Percentiles rank a stretch among this genome's conserved stretches.
phyloP scores from a whole-genome alignment of 2,113 vertebrate genomes.

The Stigmatopora nigra region DNA sequence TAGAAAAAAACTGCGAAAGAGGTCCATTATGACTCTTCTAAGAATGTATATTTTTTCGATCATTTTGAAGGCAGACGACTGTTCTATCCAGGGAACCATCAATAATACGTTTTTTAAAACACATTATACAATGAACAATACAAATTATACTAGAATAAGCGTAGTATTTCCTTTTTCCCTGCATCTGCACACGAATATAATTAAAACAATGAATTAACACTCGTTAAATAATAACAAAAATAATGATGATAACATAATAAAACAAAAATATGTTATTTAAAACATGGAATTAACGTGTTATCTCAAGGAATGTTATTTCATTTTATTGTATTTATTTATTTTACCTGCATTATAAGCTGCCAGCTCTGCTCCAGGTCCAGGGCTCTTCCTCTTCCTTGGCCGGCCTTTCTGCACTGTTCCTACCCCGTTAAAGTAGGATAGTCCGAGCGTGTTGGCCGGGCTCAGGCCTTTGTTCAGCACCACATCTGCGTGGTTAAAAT shows the following conservation, averaged over 20 bases:
- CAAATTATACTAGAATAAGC: neutral
- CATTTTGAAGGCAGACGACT: no score
- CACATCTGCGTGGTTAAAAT: constrained; percentile 90
- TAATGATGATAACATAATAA: no score
- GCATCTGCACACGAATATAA: neutral
- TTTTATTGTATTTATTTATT: constrained; percentile 16
- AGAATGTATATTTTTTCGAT: no score
- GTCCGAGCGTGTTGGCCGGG: constrained; percentile 83
- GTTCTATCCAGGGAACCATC: no score
- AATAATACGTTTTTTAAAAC: no score
- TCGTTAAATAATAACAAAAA: no score
- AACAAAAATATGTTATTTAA: no score
- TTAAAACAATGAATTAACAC: neutral
- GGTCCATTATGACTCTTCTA: no score
- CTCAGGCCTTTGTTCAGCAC: constrained; percentile 85
- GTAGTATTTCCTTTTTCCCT: neutral
- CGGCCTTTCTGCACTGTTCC: constrained; percentile 95
- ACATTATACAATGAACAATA: neutral
- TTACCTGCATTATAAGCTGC: constrained; percentile 97
- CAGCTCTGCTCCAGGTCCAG: constrained; percentile 87
- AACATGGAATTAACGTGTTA: no score
- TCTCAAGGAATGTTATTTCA: no score
- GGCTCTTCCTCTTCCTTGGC: constrained; percentile 93
- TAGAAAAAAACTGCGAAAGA: no score
- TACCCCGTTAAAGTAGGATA: constrained; percentile 97